A percentile compares a stretch with the other conserved stretches of the same genome.
Evolutionary conservation across 1,140 invertebrate species (phyloP).

Genomic region (Sitobion miscanthi): DNA sequence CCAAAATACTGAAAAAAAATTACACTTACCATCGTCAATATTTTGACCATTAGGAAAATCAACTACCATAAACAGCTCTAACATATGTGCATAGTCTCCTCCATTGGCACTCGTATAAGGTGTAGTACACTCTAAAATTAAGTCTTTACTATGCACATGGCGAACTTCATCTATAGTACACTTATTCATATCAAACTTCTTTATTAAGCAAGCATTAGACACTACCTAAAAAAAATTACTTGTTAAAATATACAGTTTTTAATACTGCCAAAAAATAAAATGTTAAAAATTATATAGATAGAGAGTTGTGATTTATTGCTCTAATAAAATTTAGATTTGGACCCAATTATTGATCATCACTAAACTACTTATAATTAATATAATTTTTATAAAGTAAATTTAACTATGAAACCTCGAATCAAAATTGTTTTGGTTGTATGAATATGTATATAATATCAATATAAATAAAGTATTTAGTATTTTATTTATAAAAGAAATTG

Average conservation of each 20-base stretch:
- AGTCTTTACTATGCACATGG: not conserved
- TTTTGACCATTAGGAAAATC: conserved; percentile 17
- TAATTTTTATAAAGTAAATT: not conserved
- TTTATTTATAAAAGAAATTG: not conserved
- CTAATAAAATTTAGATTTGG: not conserved
- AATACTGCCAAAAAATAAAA: not conserved
- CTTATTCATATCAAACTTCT: not conserved
- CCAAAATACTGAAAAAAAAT: not conserved
- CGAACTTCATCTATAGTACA: conserved; percentile 1
- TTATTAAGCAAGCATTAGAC: conserved; percentile 2
- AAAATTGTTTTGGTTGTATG: not conserved
- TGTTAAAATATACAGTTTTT: not conserved
- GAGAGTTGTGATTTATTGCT: not conserved
- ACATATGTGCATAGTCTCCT: conserved; percentile 33
- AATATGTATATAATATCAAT: not conserved
- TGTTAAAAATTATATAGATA: not conserved
- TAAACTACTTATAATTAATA: not conserved
- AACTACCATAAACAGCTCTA: conserved; percentile 39
- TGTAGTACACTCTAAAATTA: not conserved
- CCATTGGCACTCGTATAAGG: not conserved
- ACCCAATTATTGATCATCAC: not conserved
- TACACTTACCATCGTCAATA: not conserved
- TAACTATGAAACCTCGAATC: not conserved
- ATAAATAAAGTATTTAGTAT: not conserved
- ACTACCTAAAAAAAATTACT: conserved; percentile 20